Base-by-base conservation (phyloP, 2,888 invertebrate species). In the Atethmia centrago region DNA sequence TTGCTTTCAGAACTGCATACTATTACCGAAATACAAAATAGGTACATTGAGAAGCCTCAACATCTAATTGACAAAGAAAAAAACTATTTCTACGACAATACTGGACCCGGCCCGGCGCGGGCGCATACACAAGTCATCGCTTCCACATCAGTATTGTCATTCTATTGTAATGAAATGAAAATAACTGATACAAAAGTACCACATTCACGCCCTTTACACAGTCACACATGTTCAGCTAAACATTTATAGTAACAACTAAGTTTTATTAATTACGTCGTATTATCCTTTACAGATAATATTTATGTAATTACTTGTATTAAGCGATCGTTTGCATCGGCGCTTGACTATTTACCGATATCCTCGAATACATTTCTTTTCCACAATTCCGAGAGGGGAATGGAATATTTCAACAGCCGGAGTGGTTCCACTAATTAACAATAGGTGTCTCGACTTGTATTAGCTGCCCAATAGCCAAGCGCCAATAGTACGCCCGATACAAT, bases 211-310 rank as follows among this genome's bases (percentile, higher is more conserved):
- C 78, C 92, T 94, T 92, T 94, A 92, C 93, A 95, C 95, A 95
- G 80, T 90, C 96, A 95, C 94, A 93, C 95, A 92, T 91, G 89
- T 91, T 94, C 95, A 93, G 93, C 96, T 96, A 96, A 95, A 96
- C 96, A 96, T 96, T 96, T 96, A 96, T 95, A 92, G 91, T 96
- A 96, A 96, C 95, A 95, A 94, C 96, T 96, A 96, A 93, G 90
- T 93, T 93, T 93, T 93, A 93, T 92, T 92, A 89, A 93, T 94
- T 94, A 95, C 91, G 90, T 92, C 90, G 88, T 88, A 93, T 94
- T 93, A 95, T 91, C 94, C 91, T 88, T 93, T 94, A 93, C 92
- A 94, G 95, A 94, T 94, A 95, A 94, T 92, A n/a, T n/a, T n/a
- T n/a, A 93, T 93, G 92, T 93, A 92, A 93, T 90, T 90, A 91